Percentiles rank a stretch among this genome's conserved stretches.
phyloP scores from a whole-genome alignment of 2,888 invertebrate species.

The Augochlorella aurata region DNA sequence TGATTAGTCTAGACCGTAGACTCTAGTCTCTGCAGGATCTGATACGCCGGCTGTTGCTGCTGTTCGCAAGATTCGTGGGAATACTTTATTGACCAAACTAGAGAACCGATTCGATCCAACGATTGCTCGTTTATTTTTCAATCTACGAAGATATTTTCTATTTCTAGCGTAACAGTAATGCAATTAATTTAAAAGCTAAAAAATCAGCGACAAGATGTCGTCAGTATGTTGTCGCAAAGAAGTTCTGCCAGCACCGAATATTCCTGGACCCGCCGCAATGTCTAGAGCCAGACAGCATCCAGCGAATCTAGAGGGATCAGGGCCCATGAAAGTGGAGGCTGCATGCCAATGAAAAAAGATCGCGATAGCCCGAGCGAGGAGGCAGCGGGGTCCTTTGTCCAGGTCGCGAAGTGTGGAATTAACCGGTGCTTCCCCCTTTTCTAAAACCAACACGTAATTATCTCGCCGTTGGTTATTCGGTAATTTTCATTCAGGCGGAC shows the following conservation, averaged over 20 bases:
- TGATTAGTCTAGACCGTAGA: background rate
- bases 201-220: no score
- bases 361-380: constrained; percentile 3
- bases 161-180: no score
- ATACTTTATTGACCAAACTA: background rate
- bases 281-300: background rate
- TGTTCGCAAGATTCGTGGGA: background rate
- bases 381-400: constrained; percentile 58
- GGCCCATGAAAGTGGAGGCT: background rate
- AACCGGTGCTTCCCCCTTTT: constrained; percentile 77
- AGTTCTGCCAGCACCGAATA: no score
- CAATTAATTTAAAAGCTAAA: no score
- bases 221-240: no score
- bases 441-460: constrained; percentile 82
- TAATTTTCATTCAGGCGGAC: constrained; percentile 62
- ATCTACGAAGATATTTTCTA: no score
- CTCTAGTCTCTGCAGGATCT: no score
- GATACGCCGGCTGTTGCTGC: no score
- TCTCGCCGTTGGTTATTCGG: constrained; percentile 77
- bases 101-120: background rate
- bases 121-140: background rate
- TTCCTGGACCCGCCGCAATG: background rate
- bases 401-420: constrained; percentile 74
- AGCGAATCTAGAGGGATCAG: background rate
- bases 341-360: constrained; percentile 7